Base-by-base conservation (phyloP, 2,113 vertebrate species). In the Apodemus sylvaticus region DNA sequence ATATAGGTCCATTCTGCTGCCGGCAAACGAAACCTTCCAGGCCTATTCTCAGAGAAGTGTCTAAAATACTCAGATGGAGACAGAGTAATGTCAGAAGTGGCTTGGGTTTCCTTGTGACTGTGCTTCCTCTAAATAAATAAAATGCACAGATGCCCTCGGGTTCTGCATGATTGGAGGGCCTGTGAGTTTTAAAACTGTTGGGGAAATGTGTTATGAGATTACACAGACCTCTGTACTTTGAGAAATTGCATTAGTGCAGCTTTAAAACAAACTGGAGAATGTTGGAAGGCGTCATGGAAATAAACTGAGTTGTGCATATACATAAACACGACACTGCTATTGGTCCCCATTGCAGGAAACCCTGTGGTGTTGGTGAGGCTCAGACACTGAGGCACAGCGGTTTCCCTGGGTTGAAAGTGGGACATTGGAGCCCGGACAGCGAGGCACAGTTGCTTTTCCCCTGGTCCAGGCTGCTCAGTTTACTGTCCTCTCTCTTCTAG, bases 221-320 rank as follows among this genome's bases (percentile, higher is more conserved):
- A 48, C 76, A 36, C 1, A 45, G 71, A 19, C 66, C 31, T 93
- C 88, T 55, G 76, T 60, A 82, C 90, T 74, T 51, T 83, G 89
- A 94, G 93, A 95, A 91, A 94, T 70, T 91, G 3, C 14, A n/a
- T 51, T 62, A 96, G 89, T 77, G 60, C 31, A 51, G 36, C 87
- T 94, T 96, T 87, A 97, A 95, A 96, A 31, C 86, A 94, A 96
- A 89, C 78, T 53, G 76, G 90, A 39, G 36, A 51, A 95, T 93
- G 86, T 4, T 4, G 34, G 77, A 92, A 85, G 48, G 26, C 22
- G 19, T 11, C 45, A 53, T 58, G 78, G 62, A 79, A 60, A 78
- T 62, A 74, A 93, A 74, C n/a, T 26, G 68, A 45, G 48, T 34
- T 31, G 20, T 7, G 53, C 12, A 24, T 16, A 60, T 17, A 62